Percentiles rank a stretch among this genome's conserved stretches.
Evolutionary conservation across 2,797 vertebrate species (phyloP).

Genomic region (Leptatherina wallacei): DNA sequence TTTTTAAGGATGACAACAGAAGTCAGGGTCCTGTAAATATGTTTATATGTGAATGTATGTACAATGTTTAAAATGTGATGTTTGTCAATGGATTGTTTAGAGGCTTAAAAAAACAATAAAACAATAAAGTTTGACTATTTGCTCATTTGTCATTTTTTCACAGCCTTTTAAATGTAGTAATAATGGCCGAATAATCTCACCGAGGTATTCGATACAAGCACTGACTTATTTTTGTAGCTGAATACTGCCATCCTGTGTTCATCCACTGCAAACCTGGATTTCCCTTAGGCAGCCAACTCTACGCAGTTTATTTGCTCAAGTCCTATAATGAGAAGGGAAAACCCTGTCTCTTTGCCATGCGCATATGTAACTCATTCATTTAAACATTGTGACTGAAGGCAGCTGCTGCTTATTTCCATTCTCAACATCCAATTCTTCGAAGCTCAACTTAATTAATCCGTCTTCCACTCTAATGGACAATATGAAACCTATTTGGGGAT

Average conservation of each 20-base stretch:
- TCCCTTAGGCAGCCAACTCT: neutral
- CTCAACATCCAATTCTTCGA: neutral
- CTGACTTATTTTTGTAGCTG: slow-evolving; percentile 15
- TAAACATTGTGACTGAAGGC: too few relatives aligned
- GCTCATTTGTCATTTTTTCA: neutral
- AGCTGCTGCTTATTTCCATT: neutral
- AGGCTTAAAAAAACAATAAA: neutral
- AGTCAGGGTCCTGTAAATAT: slow-evolving; percentile 39
- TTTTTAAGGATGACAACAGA: slow-evolving; percentile 5
- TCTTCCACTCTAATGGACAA: neutral
- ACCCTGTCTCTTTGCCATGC: neutral
- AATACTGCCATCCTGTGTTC: slow-evolving; percentile 65
- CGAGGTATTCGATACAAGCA: neutral
- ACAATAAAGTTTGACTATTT: slow-evolving; percentile 17
- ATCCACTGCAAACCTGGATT: neutral
- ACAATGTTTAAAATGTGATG: neutral
- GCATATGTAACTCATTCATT: neutral
- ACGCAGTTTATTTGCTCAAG: neutral
- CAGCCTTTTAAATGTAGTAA: neutral
- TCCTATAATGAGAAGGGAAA: neutral
- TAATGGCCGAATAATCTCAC: neutral
- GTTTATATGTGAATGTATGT: slow-evolving; percentile 35
- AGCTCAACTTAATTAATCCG: neutral
- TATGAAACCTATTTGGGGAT: neutral
- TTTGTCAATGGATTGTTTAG: neutral